Base-by-base conservation (phyloP, 1,140 invertebrate species). In the Bilobella aurantiaca region DNA sequence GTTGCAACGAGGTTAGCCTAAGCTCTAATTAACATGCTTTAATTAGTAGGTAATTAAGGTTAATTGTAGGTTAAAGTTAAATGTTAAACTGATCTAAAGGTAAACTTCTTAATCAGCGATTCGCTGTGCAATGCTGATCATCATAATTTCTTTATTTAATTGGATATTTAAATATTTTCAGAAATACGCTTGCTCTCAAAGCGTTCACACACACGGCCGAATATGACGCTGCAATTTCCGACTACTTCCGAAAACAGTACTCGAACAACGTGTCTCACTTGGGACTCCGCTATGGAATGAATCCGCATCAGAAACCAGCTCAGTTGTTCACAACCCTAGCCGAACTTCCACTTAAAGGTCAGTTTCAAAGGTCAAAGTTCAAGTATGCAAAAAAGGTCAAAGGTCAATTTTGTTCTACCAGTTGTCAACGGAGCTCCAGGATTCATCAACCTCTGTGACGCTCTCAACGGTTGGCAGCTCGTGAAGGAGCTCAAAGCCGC, bases 391-490 rank as follows among this genome's bases (percentile, higher is more conserved):
- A 58, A 12, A 63, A 57, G 29, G 29, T 16, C 58, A 58, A 16
- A 58, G n/a, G 16, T 25, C 56, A 1, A 1, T 49, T 47, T 62
- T 29, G n/a, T 62, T 61, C 60, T 29, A 42, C 16, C 62, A 71
- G 92, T 97, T 8, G 71, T 98, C 1, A 98, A 98, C 79, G 95
- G 95, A 29, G 87, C 93, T 0, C 96, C 96, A 0, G 93, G 94
- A 23, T 99, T 93, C 74, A 97, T 99, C 66, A 99, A 99, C 77
- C 82, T 99, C 0, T 96, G 93, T 75, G 96, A 99, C 80, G 95
- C 93, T 0, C 80, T 99, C 0, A 99, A 99, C 77, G 94, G 88
- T 1, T 98, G 94, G 88, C 96, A 99, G 76, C 77, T 99, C 31
- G 96, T 99, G 0, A 84, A 83, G 61, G 96, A 99, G 76, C 76